Evolutionary conservation across 2,888 invertebrate species (phyloP).

Genomic region (Icerya purchasi): DNA sequence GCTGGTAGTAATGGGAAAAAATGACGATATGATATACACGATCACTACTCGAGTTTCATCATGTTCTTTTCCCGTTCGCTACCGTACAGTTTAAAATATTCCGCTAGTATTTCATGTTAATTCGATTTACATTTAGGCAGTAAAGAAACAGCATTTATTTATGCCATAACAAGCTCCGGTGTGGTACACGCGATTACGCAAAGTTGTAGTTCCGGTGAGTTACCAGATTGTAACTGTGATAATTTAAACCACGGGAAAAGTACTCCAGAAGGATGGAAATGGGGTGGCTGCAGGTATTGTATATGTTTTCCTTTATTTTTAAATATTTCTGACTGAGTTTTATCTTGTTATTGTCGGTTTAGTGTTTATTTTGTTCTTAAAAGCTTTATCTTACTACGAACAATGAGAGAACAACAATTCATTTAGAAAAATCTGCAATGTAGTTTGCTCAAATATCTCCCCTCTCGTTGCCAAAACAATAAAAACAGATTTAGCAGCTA

Average conservation of each 20-base stretch:
- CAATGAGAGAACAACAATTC: no score
- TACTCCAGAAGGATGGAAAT: conserved; percentile 50
- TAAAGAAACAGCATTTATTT: conserved; percentile 71
- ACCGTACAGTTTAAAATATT: no score
- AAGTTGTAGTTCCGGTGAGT: conserved; percentile 62
- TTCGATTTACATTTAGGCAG: conserved; percentile 54
- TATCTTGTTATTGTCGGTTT: neutral
- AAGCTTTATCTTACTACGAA: no score
- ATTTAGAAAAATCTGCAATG: no score
- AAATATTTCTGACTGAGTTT: neutral
- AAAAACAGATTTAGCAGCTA: no score
- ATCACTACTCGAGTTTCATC: no score
- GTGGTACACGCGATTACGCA: conserved; percentile 71
- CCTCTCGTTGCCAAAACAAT: no score
- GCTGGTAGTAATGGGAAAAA: no score
- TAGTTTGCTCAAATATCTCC: no score
- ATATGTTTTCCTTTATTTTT: neutral
- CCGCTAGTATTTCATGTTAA: no score
- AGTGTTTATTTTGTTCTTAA: neutral
- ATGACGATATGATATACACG: no score
- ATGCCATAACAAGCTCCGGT: conserved; percentile 70
- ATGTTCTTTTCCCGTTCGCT: no score
- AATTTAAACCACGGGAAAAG: conserved; percentile 27
- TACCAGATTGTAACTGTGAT: conserved; percentile 68
- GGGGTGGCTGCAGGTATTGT: conserved; percentile 53